Conservation (phyloP, 2,888 invertebrate species). For the Margaritifera margaritifera region DNA sequence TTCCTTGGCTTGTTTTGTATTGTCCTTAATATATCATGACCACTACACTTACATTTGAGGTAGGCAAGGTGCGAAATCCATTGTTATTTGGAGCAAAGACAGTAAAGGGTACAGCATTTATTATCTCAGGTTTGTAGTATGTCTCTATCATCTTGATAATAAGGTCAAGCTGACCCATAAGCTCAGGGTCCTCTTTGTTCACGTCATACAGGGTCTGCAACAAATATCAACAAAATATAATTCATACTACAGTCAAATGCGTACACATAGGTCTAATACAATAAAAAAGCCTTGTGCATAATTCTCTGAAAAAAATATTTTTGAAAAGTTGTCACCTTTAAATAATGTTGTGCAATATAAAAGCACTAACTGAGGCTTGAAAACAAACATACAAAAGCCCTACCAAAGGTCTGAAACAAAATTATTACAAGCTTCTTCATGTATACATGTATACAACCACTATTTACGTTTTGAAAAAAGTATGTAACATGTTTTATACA, state of each 20-base stretch:
- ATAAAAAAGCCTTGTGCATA: not conserved
- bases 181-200: slow-evolving; percentile 36
- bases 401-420: not conserved
- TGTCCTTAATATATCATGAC: not conserved
- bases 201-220: slow-evolving; percentile 48
- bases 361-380: too few relatives aligned
- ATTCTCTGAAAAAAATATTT: too few relatives aligned
- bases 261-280: too few relatives aligned
- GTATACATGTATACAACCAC: too few relatives aligned
- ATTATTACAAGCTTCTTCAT: not conserved
- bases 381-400: not conserved
- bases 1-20: not conserved
- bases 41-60: slow-evolving; percentile 24
- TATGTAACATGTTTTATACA: too few relatives aligned
- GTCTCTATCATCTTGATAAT: slow-evolving; percentile 39
- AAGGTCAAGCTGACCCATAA: slow-evolving; percentile 42
- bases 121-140: slow-evolving; percentile 47
- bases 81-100: slow-evolving; percentile 56
- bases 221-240: slow-evolving; percentile 1
- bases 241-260: not conserved
- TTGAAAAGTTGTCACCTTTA: too few relatives aligned
- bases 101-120: slow-evolving; percentile 60
- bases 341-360: too few relatives aligned
- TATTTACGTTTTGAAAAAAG: too few relatives aligned
- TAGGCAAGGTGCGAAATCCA: slow-evolving; percentile 45